Evolutionary conservation across 1,140 invertebrate species (phyloP).

Genomic region (Diabrotica virgifera): DNA sequence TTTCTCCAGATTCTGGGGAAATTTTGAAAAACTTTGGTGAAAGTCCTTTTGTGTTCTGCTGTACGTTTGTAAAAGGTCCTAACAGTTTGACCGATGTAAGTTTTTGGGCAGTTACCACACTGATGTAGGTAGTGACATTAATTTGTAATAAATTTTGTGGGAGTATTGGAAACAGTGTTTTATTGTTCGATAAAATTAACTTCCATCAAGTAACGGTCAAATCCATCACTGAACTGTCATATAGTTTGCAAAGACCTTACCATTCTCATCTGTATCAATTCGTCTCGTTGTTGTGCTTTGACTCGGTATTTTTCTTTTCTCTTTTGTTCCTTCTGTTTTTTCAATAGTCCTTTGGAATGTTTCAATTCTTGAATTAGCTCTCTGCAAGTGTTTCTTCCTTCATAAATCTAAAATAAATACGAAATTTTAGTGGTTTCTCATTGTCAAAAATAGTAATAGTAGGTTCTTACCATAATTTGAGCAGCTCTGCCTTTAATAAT

Average conservation of each 20-base stretch:
- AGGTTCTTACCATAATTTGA: conserved; percentile 65
- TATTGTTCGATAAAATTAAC: too few relatives aligned
- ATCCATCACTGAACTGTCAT: too few relatives aligned
- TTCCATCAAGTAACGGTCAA: too few relatives aligned
- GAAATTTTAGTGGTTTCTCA: not conserved
- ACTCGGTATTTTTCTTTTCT: conserved; percentile 51
- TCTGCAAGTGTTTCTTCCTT: conserved; percentile 62
- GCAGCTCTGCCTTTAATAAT: conserved; percentile 65
- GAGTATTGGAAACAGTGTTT: too few relatives aligned
- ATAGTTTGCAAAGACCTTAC: conserved; percentile 11
- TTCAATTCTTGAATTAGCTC: conserved; percentile 68
- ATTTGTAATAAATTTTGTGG: too few relatives aligned
- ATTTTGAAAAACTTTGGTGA: too few relatives aligned
- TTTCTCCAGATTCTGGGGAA: too few relatives aligned
- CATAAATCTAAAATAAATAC: conserved; percentile 58
- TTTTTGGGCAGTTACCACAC: too few relatives aligned
- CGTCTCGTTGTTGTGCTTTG: conserved; percentile 47
- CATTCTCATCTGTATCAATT: conserved; percentile 34
- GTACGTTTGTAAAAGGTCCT: too few relatives aligned
- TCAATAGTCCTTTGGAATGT: conserved; percentile 60
- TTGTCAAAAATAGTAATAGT: conserved; percentile 7
- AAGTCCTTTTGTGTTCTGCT: too few relatives aligned
- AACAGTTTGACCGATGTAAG: too few relatives aligned
- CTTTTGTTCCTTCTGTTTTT: conserved; percentile 49
- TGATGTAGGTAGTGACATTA: too few relatives aligned